Conservation (phyloP, 2,113 vertebrate genomes). For the Phalacrocorax brasilianus region DNA sequence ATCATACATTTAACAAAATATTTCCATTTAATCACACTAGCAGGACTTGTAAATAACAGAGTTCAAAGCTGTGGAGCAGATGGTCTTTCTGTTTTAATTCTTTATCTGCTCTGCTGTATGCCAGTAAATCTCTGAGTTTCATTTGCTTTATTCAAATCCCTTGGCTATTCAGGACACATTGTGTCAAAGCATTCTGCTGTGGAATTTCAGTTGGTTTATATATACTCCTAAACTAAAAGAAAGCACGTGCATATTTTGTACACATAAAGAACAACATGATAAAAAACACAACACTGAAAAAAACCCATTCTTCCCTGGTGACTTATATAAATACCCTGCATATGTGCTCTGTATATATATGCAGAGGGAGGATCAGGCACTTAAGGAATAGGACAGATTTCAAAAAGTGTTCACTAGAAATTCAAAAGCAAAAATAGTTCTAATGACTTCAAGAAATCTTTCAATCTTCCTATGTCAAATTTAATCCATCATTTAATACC, state of each 20-base stretch:
- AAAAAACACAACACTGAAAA: background rate
- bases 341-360: background rate
- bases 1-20: background rate
- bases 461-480: background rate
- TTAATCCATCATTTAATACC: background rate
- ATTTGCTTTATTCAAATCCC: slow-evolving; percentile 75
- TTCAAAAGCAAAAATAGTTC: background rate
- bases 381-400: background rate
- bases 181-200: slow-evolving; percentile 21
- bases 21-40: slow-evolving; percentile 42
- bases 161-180: slow-evolving; percentile 53
- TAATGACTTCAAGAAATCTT: background rate
- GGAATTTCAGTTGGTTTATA: background rate
- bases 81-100: slow-evolving; percentile 79
- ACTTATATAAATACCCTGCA: background rate
- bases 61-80: slow-evolving; percentile 78
- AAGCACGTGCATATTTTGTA: background rate
- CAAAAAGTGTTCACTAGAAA: background rate
- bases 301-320: background rate
- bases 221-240: background rate
- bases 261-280: background rate
- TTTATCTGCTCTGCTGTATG: slow-evolving; percentile 70
- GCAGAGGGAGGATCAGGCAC: background rate
- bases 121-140: slow-evolving; percentile 74
- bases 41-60: slow-evolving; percentile 62